phyloP scores from a whole-genome alignment of 1,140 invertebrate genomes.

The Drosophila nasuta region DNA sequence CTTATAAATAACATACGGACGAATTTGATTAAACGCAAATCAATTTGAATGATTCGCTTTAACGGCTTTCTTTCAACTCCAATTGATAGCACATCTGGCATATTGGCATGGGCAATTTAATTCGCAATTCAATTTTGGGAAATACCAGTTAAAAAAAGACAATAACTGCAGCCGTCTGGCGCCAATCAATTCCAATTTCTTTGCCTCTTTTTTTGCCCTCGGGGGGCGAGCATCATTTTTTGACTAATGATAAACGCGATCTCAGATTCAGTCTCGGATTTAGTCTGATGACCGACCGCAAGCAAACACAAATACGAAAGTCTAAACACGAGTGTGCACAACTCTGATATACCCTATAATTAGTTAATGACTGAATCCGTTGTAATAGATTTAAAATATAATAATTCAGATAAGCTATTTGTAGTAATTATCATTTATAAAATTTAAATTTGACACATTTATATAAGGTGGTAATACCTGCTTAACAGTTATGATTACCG shows the following conservation, averaged over 20 bases:
- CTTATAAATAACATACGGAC: constrained; percentile 21
- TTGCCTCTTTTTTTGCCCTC: constrained; percentile 26
- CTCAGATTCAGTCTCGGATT: constrained; percentile 23
- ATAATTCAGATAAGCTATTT: too few species aligned
- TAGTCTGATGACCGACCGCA: constrained; percentile 22
- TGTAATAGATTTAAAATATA: too few species aligned
- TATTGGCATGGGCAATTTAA: constrained; percentile 26
- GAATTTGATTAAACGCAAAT: constrained; percentile 35
- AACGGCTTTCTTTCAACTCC: constrained; percentile 64
- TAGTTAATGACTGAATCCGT: not conserved
- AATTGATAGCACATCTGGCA: constrained; percentile 34
- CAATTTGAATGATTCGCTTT: constrained; percentile 62
- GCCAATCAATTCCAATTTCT: constrained; percentile 65
- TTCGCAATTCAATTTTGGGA: constrained; percentile 61
- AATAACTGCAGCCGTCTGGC: constrained; percentile 58
- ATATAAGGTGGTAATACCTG: not conserved
- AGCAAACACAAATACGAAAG: constrained; percentile 21
- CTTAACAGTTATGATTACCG: not conserved
- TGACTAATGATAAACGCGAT: constrained; percentile 73
- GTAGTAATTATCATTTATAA: too few species aligned
- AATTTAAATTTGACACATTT: not conserved
- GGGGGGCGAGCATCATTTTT: constrained; percentile 57
- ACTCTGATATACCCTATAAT: not conserved
- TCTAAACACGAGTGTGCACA: not conserved
- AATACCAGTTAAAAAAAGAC: constrained; percentile 52